Percentiles rank a stretch among this genome's conserved stretches.
Evolutionary conservation across 2,888 invertebrate species (phyloP).

Genomic region (Venustoraphidia nigricollis): DNA sequence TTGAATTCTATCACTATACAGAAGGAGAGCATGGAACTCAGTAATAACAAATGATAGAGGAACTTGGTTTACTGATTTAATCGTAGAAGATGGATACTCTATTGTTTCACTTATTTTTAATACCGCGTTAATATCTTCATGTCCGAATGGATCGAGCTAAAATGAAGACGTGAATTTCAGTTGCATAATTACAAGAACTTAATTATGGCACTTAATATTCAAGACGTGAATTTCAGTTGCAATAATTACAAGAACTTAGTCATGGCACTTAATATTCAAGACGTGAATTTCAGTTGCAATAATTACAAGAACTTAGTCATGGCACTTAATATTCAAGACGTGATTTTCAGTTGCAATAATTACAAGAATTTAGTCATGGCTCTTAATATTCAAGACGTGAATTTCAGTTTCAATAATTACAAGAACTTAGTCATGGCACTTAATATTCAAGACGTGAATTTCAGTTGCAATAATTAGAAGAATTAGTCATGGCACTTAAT

Average conservation of each 20-base stretch:
- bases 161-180: slow-evolving; percentile 13
- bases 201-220: too few relatives aligned
- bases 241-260: slow-evolving; percentile 10
- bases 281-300: slow-evolving; percentile 3
- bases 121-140: slow-evolving; percentile 33
- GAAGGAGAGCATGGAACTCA: slow-evolving; percentile 76
- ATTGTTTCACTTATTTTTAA: slow-evolving; percentile 32
- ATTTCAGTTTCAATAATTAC: neutral
- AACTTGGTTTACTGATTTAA: slow-evolving; percentile 24
- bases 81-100: slow-evolving; percentile 25
- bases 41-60: slow-evolving; percentile 71
- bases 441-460: too few relatives aligned
- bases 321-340: too few relatives aligned
- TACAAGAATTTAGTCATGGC: slow-evolving; percentile 8
- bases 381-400: too few relatives aligned
- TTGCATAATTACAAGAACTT: slow-evolving; percentile 5
- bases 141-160: slow-evolving; percentile 34
- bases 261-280: too few relatives aligned
- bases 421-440: too few relatives aligned
- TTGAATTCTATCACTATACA: slow-evolving; percentile 70
- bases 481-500: slow-evolving; percentile 8
- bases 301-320: slow-evolving; percentile 1
- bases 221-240: slow-evolving; percentile 6
- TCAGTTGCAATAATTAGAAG: slow-evolving; percentile 8
- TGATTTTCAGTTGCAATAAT: slow-evolving; percentile 6